A percentile compares a stretch with the other conserved stretches of the same genome.
phyloP scores from a whole-genome alignment of 2,888 invertebrate genomes.

The Temnothorax ravouxi region DNA sequence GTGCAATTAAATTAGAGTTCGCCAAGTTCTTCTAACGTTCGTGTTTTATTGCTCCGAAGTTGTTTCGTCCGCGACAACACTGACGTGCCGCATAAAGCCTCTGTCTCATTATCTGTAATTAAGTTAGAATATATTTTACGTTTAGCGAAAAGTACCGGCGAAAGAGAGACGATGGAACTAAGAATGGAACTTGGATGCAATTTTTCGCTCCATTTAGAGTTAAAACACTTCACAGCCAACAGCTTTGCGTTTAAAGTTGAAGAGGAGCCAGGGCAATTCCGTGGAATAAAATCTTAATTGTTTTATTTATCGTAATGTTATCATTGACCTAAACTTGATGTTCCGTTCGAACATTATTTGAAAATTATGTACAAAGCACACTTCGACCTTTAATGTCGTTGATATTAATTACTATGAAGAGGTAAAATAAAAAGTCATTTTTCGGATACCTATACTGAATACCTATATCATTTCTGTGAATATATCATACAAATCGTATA shows the following conservation, averaged over 20 bases:
- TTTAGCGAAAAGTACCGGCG: background rate
- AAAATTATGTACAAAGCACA: background rate
- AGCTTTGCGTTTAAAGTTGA: slow-evolving; percentile 10
- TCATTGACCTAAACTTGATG: slow-evolving; percentile 15
- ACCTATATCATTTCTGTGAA: background rate
- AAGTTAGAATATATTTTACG: slow-evolving; percentile 22
- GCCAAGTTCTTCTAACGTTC: background rate
- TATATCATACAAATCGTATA: background rate
- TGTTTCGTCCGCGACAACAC: background rate
- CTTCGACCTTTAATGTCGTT: background rate
- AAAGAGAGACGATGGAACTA: background rate
- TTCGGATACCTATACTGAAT: background rate
- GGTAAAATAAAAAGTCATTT: background rate
- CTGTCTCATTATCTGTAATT: slow-evolving; percentile 25
- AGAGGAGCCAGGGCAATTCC: slow-evolving; percentile 25
- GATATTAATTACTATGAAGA: background rate
- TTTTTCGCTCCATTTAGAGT: slow-evolving; percentile 9
- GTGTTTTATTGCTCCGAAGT: slow-evolving; percentile 12
- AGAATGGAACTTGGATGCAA: slow-evolving; percentile 20
- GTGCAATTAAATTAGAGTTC: slow-evolving; percentile 1
- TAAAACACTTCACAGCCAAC: background rate
- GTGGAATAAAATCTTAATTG: background rate
- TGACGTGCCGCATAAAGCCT: slow-evolving; percentile 16
- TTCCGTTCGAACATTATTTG: background rate
- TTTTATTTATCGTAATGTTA: background rate